Evolutionary conservation across 2,113 vertebrate species (phyloP).

Genomic region (Passer domesticus): DNA sequence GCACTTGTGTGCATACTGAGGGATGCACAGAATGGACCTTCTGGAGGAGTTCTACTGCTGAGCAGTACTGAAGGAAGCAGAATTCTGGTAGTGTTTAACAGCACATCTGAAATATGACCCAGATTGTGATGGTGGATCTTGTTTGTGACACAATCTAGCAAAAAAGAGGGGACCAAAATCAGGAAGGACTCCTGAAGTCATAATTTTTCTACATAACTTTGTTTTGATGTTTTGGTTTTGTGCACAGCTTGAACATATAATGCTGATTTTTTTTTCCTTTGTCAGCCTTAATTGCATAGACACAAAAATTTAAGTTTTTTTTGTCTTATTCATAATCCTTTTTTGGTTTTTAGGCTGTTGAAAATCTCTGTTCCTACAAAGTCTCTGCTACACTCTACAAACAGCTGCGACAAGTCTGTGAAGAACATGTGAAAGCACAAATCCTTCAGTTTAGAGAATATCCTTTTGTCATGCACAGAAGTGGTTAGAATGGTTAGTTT

Average conservation of each 20-base stretch:
- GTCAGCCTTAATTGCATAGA: neutral
- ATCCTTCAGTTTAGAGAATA: conserved; percentile 81
- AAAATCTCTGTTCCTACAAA: conserved; percentile 84
- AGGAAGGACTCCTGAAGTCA: neutral
- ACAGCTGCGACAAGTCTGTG: conserved; percentile 82
- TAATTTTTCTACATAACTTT: neutral
- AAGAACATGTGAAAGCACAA: conserved; percentile 81
- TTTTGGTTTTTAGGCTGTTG: conserved; percentile 76
- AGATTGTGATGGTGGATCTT: neutral
- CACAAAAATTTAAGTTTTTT: neutral
- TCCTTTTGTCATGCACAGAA: conserved; percentile 70
- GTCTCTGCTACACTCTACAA: conserved; percentile 80
- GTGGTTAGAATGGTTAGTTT: neutral
- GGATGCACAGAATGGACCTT: neutral
- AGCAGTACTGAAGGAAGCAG: neutral
- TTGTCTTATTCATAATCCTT: neutral
- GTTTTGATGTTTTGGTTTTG: neutral
- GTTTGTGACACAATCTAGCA: neutral
- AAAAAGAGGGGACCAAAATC: neutral
- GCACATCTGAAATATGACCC: neutral
- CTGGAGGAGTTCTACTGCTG: neutral
- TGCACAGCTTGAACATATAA: neutral
- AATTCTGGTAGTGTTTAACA: neutral
- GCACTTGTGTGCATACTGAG: rapidly evolving
- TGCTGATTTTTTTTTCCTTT: neutral